A percentile compares a stretch with the other conserved stretches of the same genome.
Evolutionary conservation across 2,888 invertebrate species (phyloP).

Genomic region (Tricholauxania praeusta): DNA sequence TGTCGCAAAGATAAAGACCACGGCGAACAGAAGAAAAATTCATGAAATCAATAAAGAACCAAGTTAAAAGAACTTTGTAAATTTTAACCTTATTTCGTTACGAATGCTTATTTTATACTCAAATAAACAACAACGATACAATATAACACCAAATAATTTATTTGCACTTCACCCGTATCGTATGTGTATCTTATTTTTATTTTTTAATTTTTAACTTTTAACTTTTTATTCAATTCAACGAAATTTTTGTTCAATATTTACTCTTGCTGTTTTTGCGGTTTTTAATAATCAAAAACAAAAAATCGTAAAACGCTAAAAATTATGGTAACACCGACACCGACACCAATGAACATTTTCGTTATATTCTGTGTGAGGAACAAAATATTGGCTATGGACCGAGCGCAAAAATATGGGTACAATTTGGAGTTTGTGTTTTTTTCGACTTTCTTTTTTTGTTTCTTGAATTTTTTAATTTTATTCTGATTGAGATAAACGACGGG

Average conservation of each 20-base stretch:
- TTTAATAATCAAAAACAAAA: background rate
- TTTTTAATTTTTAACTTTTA: background rate
- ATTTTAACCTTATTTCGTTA: slow-evolving; percentile 3
- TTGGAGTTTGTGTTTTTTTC: too few species aligned
- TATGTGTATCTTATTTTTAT: background rate
- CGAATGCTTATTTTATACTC: slow-evolving; percentile 1
- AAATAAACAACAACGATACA: slow-evolving; percentile 6
- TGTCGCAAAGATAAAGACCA: too few species aligned
- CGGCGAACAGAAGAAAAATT: too few species aligned
- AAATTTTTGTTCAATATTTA: slow-evolving; percentile 1
- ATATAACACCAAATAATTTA: background rate
- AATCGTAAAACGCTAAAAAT: background rate
- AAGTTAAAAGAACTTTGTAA: slow-evolving; percentile 9
- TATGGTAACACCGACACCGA: background rate
- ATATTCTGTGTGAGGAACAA: too few species aligned
- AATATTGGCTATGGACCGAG: too few species aligned
- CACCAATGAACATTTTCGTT: too few species aligned
- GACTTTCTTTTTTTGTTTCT: background rate
- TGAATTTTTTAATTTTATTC: background rate
- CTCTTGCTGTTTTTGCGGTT: background rate
- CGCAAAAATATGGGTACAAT: too few species aligned
- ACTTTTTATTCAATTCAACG: background rate
- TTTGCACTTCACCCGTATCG: background rate
- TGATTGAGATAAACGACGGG: slow-evolving; percentile 24
- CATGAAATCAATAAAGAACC: too few species aligned